Base-by-base conservation (phyloP, 2,113 vertebrate genomes). In the Sprattus sprattus region DNA sequence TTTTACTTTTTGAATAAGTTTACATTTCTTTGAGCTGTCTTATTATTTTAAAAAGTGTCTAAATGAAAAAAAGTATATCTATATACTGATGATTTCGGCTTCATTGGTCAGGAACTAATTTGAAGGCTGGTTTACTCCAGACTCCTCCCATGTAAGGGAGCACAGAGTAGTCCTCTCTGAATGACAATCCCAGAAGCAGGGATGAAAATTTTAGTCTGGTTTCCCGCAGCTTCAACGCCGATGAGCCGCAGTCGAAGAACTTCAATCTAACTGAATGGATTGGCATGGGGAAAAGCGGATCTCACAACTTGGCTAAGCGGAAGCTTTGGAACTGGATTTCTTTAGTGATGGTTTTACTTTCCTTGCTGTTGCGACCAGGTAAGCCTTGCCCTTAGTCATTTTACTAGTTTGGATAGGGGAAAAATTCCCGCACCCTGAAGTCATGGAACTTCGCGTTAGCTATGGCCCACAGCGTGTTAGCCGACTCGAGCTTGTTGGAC, bases 281-380 rank as follows among this genome's bases (percentile, higher is more conserved):
- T 96, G 96, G 94, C 89, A 96, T 96, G 96, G 95, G 96, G 95
- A 95, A 93, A 95, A 94, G 95, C 94, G 93, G 95, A 95, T 89
- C 93, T 92, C 93, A 93, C 86, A 94, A 91, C 94, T 92, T 92
- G 95, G 94, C 95, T 95, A 95, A 95, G 95, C 94, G 93, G 93
- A 94, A 92, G 95, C 95, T 96, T 89, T 93, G 92, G 93, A 91
- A 94, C 93, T 94, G 93, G 94, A 91, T 94, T 86, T 93, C 92
- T 86, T 84, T 94, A 85, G 92, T 91, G 15, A 93, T 95, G 95
- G 90, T 96, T 89, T 86, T 95, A 52, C 90, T 95, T 85, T 94
- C 93, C 54, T 86, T 95, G 90, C 93, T 95, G 71, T 92, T 94
- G 87, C 95, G 90, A 94, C 90, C 95, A 95, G 95, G 95, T 96